Conservation (phyloP, 2,888 invertebrate genomes). For the Lycaena phlaeas region DNA sequence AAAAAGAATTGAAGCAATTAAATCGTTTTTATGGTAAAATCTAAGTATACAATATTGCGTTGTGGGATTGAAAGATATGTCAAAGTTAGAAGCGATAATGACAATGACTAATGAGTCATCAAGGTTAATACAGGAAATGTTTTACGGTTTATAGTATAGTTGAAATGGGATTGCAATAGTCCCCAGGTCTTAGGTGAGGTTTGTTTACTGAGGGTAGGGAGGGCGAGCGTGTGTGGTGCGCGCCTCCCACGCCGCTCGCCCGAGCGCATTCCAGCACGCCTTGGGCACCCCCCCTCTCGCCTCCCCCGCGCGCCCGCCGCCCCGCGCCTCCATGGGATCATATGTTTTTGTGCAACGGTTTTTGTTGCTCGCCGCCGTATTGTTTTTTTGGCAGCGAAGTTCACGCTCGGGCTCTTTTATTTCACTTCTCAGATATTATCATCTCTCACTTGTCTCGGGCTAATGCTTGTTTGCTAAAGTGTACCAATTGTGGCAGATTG, state of each 20-base stretch:
- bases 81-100: no score
- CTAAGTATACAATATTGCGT: no score
- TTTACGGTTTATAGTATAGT: no score
- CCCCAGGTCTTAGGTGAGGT: conserved; percentile 39
- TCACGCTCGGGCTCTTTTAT: conserved; percentile 66
- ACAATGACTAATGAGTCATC: no score
- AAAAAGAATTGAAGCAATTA: no score
- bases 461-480: conserved; percentile 14
- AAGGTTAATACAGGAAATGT: no score
- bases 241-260: conserved; percentile 70
- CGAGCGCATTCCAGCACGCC: conserved; percentile 72
- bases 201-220: conserved; percentile 57
- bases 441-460: conserved; percentile 35
- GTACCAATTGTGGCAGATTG: background rate
- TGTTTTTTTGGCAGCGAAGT: conserved; percentile 57
- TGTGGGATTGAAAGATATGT: no score
- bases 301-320: conserved; percentile 33
- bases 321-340: conserved; percentile 66
- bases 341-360: conserved; percentile 74
- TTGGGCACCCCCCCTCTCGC: conserved; percentile 43
- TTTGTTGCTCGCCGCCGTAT: conserved; percentile 69
- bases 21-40: no score
- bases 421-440: conserved; percentile 57
- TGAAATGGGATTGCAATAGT: background rate
- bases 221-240: conserved; percentile 49